phyloP scores from a whole-genome alignment of 2,888 invertebrate genomes.

The Antheraea assamensis region DNA sequence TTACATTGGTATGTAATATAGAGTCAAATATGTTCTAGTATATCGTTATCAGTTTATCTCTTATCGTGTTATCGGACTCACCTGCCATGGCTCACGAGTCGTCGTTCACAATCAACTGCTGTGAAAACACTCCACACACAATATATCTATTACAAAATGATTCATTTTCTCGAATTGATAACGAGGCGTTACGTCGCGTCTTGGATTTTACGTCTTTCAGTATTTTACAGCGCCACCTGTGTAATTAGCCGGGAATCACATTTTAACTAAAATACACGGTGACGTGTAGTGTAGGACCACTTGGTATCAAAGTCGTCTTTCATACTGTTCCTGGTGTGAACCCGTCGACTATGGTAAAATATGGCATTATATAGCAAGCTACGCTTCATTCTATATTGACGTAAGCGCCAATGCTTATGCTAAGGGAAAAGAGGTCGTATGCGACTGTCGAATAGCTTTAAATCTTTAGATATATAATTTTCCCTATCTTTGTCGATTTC shows the following conservation, averaged over 20 bases:
- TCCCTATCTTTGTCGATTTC: not conserved
- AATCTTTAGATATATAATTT: no score
- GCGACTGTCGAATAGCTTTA: no score
- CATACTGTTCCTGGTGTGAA: no score
- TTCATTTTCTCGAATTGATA: constrained; percentile 37
- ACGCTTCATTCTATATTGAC: no score
- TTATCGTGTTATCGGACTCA: constrained; percentile 36
- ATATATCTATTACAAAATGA: constrained; percentile 44
- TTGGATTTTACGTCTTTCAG: not conserved
- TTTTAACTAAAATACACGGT: not conserved
- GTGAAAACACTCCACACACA: constrained; percentile 20
- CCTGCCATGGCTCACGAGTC: constrained; percentile 50
- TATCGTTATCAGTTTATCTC: constrained; percentile 18
- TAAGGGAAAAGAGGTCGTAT: no score
- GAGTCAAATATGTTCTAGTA: constrained; percentile 18
- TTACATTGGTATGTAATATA: not conserved
- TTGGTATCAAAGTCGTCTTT: no score
- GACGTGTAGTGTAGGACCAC: not conserved
- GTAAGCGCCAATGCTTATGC: no score
- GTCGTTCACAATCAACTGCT: constrained; percentile 36
- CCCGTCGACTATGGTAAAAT: no score
- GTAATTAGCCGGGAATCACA: not conserved
- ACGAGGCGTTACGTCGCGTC: constrained; percentile 9
- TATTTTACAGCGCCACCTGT: not conserved
- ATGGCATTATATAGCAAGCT: no score